A percentile compares a stretch with the other conserved stretches of the same genome.
phyloP scores from a whole-genome alignment of 2,113 vertebrate species.

The Mellivora capensis region DNA sequence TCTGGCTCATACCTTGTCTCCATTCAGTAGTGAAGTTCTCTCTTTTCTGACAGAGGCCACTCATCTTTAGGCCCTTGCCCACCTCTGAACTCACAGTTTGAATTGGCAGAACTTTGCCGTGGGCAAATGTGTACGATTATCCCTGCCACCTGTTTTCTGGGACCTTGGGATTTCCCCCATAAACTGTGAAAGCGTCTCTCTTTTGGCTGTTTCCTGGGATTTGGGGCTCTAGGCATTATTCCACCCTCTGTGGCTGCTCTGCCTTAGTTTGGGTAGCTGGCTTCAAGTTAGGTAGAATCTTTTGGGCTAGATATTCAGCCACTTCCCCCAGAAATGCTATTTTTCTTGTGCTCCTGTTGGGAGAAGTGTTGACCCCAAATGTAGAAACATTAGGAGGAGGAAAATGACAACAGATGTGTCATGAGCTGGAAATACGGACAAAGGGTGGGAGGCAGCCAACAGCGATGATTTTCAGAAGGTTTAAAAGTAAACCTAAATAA shows the following conservation, averaged over 20 bases:
- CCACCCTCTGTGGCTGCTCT: background rate
- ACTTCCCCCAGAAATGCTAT: background rate
- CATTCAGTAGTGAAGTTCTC: background rate
- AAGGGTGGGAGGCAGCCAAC: background rate
- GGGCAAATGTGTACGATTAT: background rate
- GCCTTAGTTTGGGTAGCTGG: background rate
- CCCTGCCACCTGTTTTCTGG: background rate
- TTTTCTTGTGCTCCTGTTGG: background rate
- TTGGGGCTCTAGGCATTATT: background rate
- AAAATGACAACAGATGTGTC: conserved; percentile 33
- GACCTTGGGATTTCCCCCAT: background rate
- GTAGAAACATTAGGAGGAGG: conserved; percentile 15
- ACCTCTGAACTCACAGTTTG: background rate
- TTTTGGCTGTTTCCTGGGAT: background rate
- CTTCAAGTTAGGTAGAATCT: conserved; percentile 17
- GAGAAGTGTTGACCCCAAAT: background rate
- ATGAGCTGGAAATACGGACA: background rate
- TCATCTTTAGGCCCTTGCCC: background rate
- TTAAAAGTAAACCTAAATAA: background rate
- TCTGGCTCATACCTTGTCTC: background rate
- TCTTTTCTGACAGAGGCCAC: background rate
- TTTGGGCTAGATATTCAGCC: background rate
- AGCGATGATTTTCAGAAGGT: conserved; percentile 27
- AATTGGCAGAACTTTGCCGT: background rate
- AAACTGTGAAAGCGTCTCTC: background rate